Evolutionary conservation across 2,113 vertebrate species (phyloP).

Genomic region (Mormyrus iriodes): DNA sequence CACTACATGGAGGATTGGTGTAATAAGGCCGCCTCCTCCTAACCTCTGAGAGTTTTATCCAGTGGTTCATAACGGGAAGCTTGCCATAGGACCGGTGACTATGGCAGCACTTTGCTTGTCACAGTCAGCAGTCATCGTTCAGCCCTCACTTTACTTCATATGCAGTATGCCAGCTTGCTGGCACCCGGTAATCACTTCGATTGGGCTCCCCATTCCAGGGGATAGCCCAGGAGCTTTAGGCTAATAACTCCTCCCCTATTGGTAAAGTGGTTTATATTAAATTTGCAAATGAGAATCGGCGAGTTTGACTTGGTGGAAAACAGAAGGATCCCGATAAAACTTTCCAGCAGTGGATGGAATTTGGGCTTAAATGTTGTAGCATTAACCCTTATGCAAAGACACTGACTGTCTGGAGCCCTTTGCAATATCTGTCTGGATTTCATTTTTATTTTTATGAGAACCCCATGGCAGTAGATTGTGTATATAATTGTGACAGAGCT

Average conservation of each 20-base stretch:
- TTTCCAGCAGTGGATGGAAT: neutral
- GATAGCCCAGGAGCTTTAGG: neutral
- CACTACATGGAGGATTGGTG: neutral
- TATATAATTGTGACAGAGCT: neutral
- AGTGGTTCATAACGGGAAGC: neutral
- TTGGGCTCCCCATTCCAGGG: neutral
- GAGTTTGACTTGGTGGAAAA: neutral
- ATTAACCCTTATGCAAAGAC: conserved; percentile 8
- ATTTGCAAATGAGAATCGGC: neutral
- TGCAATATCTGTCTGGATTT: neutral
- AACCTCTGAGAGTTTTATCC: neutral
- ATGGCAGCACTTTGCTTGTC: neutral
- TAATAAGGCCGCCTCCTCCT: neutral
- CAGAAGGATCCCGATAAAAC: neutral
- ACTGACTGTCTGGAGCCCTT: neutral
- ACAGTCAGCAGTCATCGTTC: neutral
- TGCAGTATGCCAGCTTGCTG: neutral
- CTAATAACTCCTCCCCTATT: neutral
- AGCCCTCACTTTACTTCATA: neutral
- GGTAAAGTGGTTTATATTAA: neutral
- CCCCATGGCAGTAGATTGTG: neutral
- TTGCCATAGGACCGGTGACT: neutral
- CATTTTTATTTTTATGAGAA: neutral
- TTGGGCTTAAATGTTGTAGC: neutral
- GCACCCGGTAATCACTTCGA: neutral